Percentiles rank a stretch among this genome's conserved stretches.
Evolutionary conservation across 2,797 vertebrate genomes (phyloP).

Genomic region (Acanthurus lineatus): DNA sequence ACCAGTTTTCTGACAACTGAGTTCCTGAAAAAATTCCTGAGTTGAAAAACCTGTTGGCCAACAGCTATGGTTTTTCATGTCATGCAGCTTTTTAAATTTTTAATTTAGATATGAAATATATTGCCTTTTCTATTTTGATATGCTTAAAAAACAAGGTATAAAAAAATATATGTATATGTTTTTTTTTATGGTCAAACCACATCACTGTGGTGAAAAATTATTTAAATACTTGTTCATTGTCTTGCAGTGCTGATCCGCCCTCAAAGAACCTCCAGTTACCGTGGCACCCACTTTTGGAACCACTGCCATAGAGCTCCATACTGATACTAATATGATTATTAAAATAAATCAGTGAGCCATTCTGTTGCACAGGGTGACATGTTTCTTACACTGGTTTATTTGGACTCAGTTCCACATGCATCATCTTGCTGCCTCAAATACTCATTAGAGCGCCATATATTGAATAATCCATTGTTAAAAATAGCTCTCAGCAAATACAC

Average conservation of each 20-base stretch:
- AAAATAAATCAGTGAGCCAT: too few relatives aligned
- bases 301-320: not conserved
- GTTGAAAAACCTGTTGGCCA: not conserved
- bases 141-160: too few relatives aligned
- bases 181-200: too few relatives aligned
- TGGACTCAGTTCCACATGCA: not conserved
- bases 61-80: not conserved
- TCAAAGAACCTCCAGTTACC: not conserved
- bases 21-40: not conserved
- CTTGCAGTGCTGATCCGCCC: not conserved
- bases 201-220: too few relatives aligned
- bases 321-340: too few relatives aligned
- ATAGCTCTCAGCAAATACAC: not conserved
- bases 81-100: not conserved
- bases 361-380: too few relatives aligned
- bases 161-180: too few relatives aligned
- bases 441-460: not conserved
- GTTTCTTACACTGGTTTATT: slow-evolving; percentile 9
- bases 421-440: not conserved
- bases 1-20: not conserved
- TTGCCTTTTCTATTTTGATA: too few relatives aligned
- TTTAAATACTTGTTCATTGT: too few relatives aligned
- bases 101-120: not conserved
- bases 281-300: not conserved
- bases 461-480: not conserved